These are phyloP conservation scores for Protobothrops mucrosquamatus DNA, from an alignment of 2,113 vertebrate species.

Conservation along the genomic window DNA sequence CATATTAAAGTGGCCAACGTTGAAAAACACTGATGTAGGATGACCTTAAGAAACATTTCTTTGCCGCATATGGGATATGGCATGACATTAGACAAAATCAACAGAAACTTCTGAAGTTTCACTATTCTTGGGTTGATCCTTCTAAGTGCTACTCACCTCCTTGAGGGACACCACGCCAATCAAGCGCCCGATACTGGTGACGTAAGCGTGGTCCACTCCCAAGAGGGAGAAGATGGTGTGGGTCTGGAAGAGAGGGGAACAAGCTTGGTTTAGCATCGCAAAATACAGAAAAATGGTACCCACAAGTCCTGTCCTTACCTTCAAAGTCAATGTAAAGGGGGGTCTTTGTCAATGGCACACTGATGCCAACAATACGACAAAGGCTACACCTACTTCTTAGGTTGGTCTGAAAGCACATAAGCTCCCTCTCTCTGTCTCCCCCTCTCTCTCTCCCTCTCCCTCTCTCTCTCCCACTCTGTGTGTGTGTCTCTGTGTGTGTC, in stretches of 20 bases:
- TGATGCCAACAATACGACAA: background rate
- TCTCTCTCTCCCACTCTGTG: no score
- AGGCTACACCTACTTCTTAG: background rate
- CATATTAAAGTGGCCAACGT: background rate
- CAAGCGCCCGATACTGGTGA: constrained; percentile 94
- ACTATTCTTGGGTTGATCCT: background rate
- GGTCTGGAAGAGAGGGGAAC: constrained; percentile 73
- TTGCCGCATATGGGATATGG: background rate
- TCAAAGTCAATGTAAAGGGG: background rate
- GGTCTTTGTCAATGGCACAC: background rate
- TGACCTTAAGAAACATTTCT: background rate
- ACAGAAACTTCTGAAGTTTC: background rate
- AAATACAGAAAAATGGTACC: no score
- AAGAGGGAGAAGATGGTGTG: constrained; percentile 96
- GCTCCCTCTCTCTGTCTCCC: no score
- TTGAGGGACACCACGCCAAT: constrained; percentile 94
- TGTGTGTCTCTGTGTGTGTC: no score
- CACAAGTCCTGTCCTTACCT: background rate
- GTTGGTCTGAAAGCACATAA: no score
- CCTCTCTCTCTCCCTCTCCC: no score
- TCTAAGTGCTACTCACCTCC: constrained; percentile 77
- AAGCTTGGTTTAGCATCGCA: no score
- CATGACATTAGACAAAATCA: background rate
- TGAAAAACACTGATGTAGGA: background rate
- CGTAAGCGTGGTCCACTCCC: constrained; percentile 93